Percentiles rank a stretch among this genome's conserved stretches.
These are phyloP conservation scores for Phodopus roborovskii DNA, from an alignment of 2,113 vertebrate species.

Conservation along the genomic window DNA sequence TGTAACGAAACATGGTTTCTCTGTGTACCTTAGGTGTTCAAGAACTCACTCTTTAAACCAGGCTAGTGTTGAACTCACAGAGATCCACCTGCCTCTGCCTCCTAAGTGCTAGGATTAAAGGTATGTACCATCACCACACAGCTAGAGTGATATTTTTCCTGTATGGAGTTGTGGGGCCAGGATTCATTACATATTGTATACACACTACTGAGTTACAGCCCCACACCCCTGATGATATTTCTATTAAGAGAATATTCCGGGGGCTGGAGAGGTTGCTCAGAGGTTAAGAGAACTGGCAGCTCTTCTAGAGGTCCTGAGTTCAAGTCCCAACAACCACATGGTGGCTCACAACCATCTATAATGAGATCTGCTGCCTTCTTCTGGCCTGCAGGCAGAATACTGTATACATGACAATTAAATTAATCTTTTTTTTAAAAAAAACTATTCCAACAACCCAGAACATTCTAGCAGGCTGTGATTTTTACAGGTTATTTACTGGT, in stretches of 20 bases:
- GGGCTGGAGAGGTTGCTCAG: too few relatives aligned
- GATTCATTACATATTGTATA: not conserved
- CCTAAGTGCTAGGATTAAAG: not conserved
- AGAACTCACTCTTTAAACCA: not conserved
- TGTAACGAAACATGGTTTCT: too few relatives aligned
- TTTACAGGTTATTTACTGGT: constrained; percentile 37
- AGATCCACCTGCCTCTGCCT: not conserved
- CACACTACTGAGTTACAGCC: not conserved
- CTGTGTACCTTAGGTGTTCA: too few relatives aligned
- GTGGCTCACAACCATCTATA: too few relatives aligned
- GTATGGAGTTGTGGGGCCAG: not conserved
- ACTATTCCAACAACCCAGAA: not conserved
- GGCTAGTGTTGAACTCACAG: not conserved
- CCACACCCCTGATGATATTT: not conserved
- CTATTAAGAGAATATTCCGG: not conserved
- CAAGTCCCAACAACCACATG: too few relatives aligned
- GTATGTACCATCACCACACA: accelerated
- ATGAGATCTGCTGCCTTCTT: too few relatives aligned
- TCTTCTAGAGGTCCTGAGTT: too few relatives aligned
- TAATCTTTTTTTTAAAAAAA: too few relatives aligned
- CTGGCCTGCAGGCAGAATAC: too few relatives aligned
- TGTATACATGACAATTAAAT: too few relatives aligned
- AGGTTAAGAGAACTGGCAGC: too few relatives aligned
- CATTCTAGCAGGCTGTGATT: not conserved
- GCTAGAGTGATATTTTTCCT: not conserved